These are phyloP conservation scores for Urechis unicinctus DNA, from an alignment of 2,888 invertebrate genomes.

Conservation along the genomic window DNA sequence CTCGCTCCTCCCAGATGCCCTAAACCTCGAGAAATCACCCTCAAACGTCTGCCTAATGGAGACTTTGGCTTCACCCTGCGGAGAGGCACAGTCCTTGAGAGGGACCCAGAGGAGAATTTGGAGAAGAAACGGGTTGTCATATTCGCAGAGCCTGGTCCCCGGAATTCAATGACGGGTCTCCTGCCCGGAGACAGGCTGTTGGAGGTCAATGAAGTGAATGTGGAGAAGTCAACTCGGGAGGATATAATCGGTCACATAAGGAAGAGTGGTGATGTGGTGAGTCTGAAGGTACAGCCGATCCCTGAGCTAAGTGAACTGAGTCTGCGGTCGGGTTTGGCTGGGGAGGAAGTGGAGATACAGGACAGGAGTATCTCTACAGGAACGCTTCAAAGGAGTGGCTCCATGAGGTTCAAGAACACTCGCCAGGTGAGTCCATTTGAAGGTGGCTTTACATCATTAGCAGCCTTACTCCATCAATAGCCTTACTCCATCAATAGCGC, in stretches of 20 bases:
- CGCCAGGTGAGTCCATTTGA: slow-evolving; percentile 10
- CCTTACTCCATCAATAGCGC: no score
- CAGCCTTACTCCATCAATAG: no score
- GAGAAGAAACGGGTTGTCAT: slow-evolving; percentile 68
- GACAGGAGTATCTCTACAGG: slow-evolving; percentile 62
- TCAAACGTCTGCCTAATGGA: slow-evolving; percentile 65
- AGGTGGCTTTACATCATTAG: neutral
- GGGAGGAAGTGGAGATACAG: slow-evolving; percentile 63
- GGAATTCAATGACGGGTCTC: slow-evolving; percentile 70
- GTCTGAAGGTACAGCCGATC: slow-evolving; percentile 87
- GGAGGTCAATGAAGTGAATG: slow-evolving; percentile 80
- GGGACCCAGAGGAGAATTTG: slow-evolving; percentile 23
- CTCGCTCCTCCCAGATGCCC: slow-evolving; percentile 45
- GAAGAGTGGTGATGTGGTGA: slow-evolving; percentile 50
- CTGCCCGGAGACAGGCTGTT: slow-evolving; percentile 90
- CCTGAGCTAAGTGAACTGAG: slow-evolving; percentile 86
- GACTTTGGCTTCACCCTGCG: slow-evolving; percentile 92
- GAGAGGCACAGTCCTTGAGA: slow-evolving; percentile 70
- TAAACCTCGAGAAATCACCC: slow-evolving; percentile 65
- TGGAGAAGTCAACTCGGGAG: slow-evolving; percentile 79
- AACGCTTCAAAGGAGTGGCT: slow-evolving; percentile 74
- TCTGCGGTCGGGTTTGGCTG: slow-evolving; percentile 67
- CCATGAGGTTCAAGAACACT: slow-evolving; percentile 37
- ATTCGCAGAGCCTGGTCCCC: slow-evolving; percentile 82
- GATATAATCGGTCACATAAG: slow-evolving; percentile 85